Evolutionary conservation across 1,140 invertebrate genomes (phyloP).

Genomic region (Onthophagus taurus): DNA sequence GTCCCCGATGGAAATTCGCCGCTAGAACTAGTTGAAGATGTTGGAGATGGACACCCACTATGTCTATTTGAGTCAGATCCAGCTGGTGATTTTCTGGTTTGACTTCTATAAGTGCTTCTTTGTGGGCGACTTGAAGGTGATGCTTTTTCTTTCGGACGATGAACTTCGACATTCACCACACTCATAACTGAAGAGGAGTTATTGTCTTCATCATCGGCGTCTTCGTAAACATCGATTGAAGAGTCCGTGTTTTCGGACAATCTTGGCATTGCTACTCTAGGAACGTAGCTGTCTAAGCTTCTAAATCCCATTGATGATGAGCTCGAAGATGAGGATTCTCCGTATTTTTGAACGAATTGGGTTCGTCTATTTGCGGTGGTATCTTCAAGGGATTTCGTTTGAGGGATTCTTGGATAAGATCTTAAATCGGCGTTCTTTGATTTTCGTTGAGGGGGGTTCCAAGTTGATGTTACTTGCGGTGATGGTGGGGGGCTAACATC

Average conservation of each 20-base stretch:
- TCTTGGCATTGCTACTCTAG: slow-evolving; percentile 41
- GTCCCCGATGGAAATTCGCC: slow-evolving; percentile 36
- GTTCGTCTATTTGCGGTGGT: slow-evolving; percentile 39
- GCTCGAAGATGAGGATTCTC: slow-evolving; percentile 47
- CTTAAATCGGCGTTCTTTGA: slow-evolving; percentile 10
- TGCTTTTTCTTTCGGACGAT: slow-evolving; percentile 32
- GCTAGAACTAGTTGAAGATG: slow-evolving; percentile 39
- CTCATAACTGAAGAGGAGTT: slow-evolving; percentile 40
- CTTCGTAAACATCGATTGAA: slow-evolving; percentile 46
- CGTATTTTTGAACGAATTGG: slow-evolving; percentile 43
- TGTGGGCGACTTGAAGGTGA: slow-evolving; percentile 37
- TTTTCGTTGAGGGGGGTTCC: slow-evolving; percentile 19
- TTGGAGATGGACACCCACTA: slow-evolving; percentile 38
- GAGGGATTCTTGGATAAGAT: slow-evolving; percentile 36
- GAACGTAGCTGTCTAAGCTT: slow-evolving; percentile 45
- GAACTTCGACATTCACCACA: slow-evolving; percentile 36
- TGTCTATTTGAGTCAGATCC: slow-evolving; percentile 37
- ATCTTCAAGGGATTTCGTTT: slow-evolving; percentile 49
- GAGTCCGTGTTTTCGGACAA: slow-evolving; percentile 49
- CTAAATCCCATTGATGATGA: slow-evolving; percentile 48
- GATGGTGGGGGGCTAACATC: slow-evolving; percentile 44
- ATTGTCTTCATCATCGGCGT: slow-evolving; percentile 46
- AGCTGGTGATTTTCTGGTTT: slow-evolving; percentile 40
- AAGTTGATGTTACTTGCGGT: slow-evolving; percentile 29
- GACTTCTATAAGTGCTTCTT: slow-evolving; percentile 28